Conservation (phyloP, 2,888 invertebrate species). For the Heliconius aoede region DNA sequence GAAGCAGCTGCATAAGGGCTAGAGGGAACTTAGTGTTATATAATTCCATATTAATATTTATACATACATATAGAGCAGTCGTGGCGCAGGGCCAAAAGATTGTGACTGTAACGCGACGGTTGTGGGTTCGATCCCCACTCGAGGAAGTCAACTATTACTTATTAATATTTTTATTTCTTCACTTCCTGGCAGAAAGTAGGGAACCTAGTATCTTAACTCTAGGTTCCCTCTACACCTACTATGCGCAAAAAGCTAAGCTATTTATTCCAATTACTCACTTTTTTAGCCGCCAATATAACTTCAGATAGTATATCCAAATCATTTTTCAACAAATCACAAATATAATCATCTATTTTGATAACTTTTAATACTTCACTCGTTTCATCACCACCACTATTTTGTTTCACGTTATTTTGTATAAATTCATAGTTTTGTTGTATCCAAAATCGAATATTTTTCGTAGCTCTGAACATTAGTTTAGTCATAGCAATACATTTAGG, state of each 20-base stretch:
- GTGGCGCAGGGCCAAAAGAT: too few relatives aligned
- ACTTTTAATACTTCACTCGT: slow-evolving; percentile 45
- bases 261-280: slow-evolving; percentile 56
- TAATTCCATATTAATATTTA: not conserved
- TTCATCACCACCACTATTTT: slow-evolving; percentile 51
- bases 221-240: not conserved
- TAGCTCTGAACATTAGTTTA: slow-evolving; percentile 63
- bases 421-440: slow-evolving; percentile 69
- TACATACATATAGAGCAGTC: too few relatives aligned
- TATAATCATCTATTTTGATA: slow-evolving; percentile 61
- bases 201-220: too few relatives aligned
- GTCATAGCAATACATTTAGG: slow-evolving; percentile 71
- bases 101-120: too few relatives aligned
- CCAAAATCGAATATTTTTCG: slow-evolving; percentile 67
- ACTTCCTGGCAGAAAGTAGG: too few relatives aligned
- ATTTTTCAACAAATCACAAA: slow-evolving; percentile 66
- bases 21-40: not conserved
- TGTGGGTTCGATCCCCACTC: too few relatives aligned
- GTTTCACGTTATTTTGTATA: slow-evolving; percentile 42
- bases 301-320: slow-evolving; percentile 72
- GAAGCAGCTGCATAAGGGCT: too few relatives aligned
- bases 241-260: too few relatives aligned
- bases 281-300: slow-evolving; percentile 73
- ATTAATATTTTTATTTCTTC: too few relatives aligned
- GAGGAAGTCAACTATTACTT: too few relatives aligned